Evolutionary conservation across 2,888 invertebrate genomes (phyloP).

Genomic region (Baccha elongata): DNA sequence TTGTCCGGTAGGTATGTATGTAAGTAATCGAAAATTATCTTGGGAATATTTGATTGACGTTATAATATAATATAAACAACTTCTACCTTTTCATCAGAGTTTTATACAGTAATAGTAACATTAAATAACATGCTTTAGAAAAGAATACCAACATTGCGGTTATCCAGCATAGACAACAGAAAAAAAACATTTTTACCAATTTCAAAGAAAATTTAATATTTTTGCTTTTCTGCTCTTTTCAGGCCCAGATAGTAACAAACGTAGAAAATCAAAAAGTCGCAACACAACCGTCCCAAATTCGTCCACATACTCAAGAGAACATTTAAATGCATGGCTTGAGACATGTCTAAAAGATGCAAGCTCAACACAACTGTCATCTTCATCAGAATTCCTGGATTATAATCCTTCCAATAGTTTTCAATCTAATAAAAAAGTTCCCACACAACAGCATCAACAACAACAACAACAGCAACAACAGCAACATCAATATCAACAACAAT

Average conservation of each 20-base stretch:
- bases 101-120: too few relatives aligned
- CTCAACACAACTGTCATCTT: slow-evolving; percentile 80
- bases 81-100: too few relatives aligned
- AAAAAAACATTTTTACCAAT: background rate
- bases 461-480: slow-evolving; percentile 71
- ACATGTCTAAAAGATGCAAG: slow-evolving; percentile 81
- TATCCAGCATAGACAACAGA: too few relatives aligned
- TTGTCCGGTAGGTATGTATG: too few relatives aligned
- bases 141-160: too few relatives aligned
- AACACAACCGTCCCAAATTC: slow-evolving; percentile 75
- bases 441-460: slow-evolving; percentile 63
- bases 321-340: slow-evolving; percentile 82
- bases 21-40: too few relatives aligned
- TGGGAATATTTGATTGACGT: too few relatives aligned
- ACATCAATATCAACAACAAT: slow-evolving; percentile 74
- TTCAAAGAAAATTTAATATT: background rate
- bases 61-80: too few relatives aligned
- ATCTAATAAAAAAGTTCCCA: slow-evolving; percentile 62
- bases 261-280: slow-evolving; percentile 81
- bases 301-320: slow-evolving; percentile 79
- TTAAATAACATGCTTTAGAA: too few relatives aligned
- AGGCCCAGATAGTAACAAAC: slow-evolving; percentile 79
- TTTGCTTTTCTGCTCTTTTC: slow-evolving; percentile 29
- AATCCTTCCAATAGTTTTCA: slow-evolving; percentile 77
- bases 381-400: slow-evolving; percentile 81